Base-by-base conservation (phyloP, 2,888 invertebrate species). In the Caenorhabditis sp. region DNA sequence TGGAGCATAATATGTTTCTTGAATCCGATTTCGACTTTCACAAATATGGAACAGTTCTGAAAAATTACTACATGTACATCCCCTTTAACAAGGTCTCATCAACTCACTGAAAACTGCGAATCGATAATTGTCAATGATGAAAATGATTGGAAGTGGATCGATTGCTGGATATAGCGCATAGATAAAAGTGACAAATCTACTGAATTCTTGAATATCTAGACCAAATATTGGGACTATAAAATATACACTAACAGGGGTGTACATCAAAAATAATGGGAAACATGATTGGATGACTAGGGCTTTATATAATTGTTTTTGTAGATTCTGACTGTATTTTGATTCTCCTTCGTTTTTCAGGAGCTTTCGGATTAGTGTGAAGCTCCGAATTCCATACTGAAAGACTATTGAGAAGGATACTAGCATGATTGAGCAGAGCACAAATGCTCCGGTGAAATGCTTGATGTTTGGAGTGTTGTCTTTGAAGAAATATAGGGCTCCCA, bases 301-400 rank as follows among this genome's bases (percentile, higher is more conserved):
- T n/a, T 63, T 59, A 49, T 63, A 69, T 49, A 69, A 52, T 52
- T 69, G 68, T 8, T 49, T 60, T 27, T 69, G 68, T 3, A 69
- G 59, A 17, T 53, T 59, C 14, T 31, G 59, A 0, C 59, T 43
- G 54, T 38, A 69, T 26, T 36, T 23, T 8, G 59, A 59, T n/a
- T 68, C 68, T 3, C 68, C 68, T 17, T 63, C 53, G 20, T 54
- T 23, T 5, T 27, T 1, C 43, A 68, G 10, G 10, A 31, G 31
- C 10, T 31, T 31, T 31, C 31, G 4, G 4, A 31, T 31, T 10
- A 31, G 31, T 7, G 10, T 31, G 31, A 31, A 31, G 10, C 31
- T 31, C 10, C 31, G 31, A 7, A 31, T 10, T 7, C 31, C 31
- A 31, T 31, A 31, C 10, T 31, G 31, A 31, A 31, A 7, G 5